Conservation (phyloP, 2,888 invertebrate genomes). For the Mythimna vitellina region DNA sequence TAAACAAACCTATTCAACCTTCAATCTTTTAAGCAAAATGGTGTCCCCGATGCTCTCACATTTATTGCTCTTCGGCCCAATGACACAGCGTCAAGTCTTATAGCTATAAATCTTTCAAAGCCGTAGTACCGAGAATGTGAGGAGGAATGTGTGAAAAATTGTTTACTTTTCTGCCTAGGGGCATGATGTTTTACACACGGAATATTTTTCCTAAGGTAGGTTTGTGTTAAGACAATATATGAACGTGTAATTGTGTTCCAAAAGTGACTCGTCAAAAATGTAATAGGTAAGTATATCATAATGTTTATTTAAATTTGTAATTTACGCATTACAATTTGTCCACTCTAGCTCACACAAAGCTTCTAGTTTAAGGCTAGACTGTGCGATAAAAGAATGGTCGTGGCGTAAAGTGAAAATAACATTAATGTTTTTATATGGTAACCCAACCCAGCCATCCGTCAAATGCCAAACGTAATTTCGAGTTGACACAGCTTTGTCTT, state of each 20-base stretch:
- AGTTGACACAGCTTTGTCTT: too few species aligned
- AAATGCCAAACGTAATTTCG: too few species aligned
- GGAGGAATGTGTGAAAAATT: conserved; percentile 17
- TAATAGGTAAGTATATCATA: too few species aligned
- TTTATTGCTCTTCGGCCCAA: conserved; percentile 34
- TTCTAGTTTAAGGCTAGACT: too few species aligned
- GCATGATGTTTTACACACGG: neutral
- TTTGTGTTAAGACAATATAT: neutral
- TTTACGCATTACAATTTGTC: too few species aligned
- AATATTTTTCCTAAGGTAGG: neutral
- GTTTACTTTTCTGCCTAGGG: conserved; percentile 12
- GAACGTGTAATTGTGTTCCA: neutral
- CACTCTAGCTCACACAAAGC: too few species aligned
- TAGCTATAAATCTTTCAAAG: conserved; percentile 50
- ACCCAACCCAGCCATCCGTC: too few species aligned
- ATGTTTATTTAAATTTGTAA: too few species aligned
- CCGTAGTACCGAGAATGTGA: conserved; percentile 4
- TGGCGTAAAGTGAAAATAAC: too few species aligned
- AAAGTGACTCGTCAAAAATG: too few species aligned
- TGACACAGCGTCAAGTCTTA: conserved; percentile 43
- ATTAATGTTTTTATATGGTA: too few species aligned
- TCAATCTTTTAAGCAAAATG: conserved; percentile 45
- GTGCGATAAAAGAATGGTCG: too few species aligned
- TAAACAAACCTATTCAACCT: conserved; percentile 21
- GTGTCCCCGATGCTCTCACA: conserved; percentile 40